Percentiles rank a stretch among this genome's conserved stretches.
Conservation (phyloP, 2,888 invertebrate species). For the Nemurella pictetii region DNA sequence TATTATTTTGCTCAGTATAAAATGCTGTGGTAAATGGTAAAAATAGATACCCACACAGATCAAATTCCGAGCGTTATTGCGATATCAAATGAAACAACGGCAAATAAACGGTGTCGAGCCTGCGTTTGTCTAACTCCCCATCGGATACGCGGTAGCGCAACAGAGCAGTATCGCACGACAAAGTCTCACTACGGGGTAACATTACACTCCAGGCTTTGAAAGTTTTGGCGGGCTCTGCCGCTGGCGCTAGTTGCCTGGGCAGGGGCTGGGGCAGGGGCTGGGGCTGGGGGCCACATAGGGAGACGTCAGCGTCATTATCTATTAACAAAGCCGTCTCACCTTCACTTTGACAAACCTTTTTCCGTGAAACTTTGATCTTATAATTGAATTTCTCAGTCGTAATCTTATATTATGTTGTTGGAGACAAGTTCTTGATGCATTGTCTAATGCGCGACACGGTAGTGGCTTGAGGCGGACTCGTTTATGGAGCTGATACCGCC, state of each 20-base stretch:
- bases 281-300: no score
- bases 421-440: background rate
- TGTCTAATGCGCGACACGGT: background rate
- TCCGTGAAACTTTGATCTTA: background rate
- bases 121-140: no score
- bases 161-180: background rate
- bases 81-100: no score
- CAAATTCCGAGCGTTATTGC: no score
- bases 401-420: background rate
- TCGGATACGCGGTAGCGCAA: no score
- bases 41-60: no score
- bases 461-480: background rate
- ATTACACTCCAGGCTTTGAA: background rate
- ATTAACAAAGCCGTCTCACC: background rate
- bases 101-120: no score
- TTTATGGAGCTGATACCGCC: background rate
- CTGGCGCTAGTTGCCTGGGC: background rate
- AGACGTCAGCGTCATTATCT: background rate
- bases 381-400: background rate
- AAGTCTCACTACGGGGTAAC: background rate
- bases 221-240: background rate
- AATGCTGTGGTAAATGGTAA: no score
- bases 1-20: no score
- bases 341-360: background rate
- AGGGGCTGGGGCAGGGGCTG: background rate